Evolutionary conservation across 2,888 invertebrate genomes (phyloP).

Genomic region (Metellina segmentata): DNA sequence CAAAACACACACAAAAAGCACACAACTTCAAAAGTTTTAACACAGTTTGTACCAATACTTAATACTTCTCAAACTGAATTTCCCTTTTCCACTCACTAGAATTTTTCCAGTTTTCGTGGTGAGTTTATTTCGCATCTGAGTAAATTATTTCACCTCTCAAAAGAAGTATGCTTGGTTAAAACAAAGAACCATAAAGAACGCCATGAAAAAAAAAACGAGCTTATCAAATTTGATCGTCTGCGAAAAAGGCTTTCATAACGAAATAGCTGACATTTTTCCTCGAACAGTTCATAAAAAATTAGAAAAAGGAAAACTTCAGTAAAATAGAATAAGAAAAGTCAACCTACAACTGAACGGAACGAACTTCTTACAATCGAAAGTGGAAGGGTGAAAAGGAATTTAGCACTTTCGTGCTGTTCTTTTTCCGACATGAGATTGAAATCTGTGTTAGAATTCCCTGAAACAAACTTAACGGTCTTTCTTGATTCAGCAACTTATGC

Average conservation of each 20-base stretch:
- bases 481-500: conserved; percentile 13
- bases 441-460: neutral
- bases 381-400: neutral
- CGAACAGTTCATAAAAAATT: neutral
- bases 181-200: neutral
- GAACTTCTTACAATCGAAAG: neutral
- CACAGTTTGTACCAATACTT: too few relatives aligned
- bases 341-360: neutral
- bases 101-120: neutral
- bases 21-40: too few relatives aligned
- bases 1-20: too few relatives aligned
- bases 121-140: neutral
- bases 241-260: neutral
- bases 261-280: conserved; percentile 14
- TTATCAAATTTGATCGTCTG: conserved; percentile 39
- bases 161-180: neutral
- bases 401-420: conserved; percentile 1
- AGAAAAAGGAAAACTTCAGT: neutral
- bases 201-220: neutral
- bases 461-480: conserved; percentile 2
- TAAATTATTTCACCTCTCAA: neutral
- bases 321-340: neutral
- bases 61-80: neutral
- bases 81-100: neutral
- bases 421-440: neutral